These are phyloP conservation scores for Galago senegalensis DNA, from an alignment of 2,797 vertebrate genomes.

Conservation along the genomic window DNA sequence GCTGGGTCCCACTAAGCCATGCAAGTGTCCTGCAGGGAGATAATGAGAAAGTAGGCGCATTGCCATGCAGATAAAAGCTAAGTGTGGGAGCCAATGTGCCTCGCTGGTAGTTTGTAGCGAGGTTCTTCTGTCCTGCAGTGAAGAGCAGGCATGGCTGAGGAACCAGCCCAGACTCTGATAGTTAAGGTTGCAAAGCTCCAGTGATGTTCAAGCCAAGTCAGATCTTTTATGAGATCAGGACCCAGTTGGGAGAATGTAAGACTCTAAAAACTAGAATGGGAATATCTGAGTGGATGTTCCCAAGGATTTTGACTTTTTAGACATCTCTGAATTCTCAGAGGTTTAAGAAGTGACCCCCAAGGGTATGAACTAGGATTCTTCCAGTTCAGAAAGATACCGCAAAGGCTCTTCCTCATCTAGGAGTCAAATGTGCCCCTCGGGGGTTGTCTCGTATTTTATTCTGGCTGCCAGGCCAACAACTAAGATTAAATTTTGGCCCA, in stretches of 20 bases:
- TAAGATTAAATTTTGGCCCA: not conserved
- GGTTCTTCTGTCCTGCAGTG: not conserved
- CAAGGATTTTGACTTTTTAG: not conserved
- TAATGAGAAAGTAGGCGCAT: not conserved
- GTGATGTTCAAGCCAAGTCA: not conserved
- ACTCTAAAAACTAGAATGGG: not conserved
- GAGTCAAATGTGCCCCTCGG: not conserved
- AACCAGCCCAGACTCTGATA: not conserved
- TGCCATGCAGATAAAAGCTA: not conserved
- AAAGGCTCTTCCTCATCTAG: not conserved
- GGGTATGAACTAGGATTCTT: not conserved
- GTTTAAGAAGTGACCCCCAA: not conserved
- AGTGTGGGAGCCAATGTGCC: not conserved
- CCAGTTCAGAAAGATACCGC: not conserved
- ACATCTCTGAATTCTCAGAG: not conserved
- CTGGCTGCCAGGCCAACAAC: not conserved
- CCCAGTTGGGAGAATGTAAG: not conserved
- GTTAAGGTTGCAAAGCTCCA: not conserved
- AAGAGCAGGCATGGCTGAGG: not conserved
- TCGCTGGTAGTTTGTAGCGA: not conserved
- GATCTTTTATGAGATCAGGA: not conserved
- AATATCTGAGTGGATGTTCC: not conserved
- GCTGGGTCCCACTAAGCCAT: not conserved
- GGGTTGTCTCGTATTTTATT: not conserved
- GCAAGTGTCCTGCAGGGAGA: not conserved